Base-by-base conservation (phyloP, 2,797 vertebrate species). In the Malacoctenus gilli region DNA sequence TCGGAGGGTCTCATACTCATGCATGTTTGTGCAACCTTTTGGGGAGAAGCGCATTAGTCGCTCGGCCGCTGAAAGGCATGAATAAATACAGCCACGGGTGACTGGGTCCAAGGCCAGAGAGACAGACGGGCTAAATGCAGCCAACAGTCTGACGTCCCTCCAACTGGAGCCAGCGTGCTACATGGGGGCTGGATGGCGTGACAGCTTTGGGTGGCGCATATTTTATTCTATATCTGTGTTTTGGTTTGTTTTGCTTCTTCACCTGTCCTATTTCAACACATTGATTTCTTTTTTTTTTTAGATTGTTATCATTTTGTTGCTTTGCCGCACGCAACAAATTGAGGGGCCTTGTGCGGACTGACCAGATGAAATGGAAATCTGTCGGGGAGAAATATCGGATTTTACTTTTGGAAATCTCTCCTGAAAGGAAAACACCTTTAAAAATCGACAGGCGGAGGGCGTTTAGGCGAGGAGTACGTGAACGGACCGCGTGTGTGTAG, bases 31-130 rank as follows among this genome's bases (percentile, higher is more conserved):
- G 5, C 38, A 67, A 56, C 41, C 62, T 69, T 52, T 70, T 16
- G 25, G 22, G 66, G 56, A n/a, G 43, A 51, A 57, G 40, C 14
- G 47, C 59, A 50, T 84, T 80, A 75, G 72, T 84, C 58, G 74
- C 59, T 35, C 41, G 59, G 65, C 67, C 63, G 66, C 59, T 44
- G 68, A 78, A 54, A 75, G 61, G 60, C 52, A 80, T 79, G 75
- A 72, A 83, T 79, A 82, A 82, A 75, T 65, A 56, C 64, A 49
- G 68, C 38, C 64, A 70, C 60, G 77, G 76, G 44, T 84, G 80
- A 87, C 22, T 43, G 46, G 44, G 23, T 78, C 42, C 19, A 34
- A 68, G 69, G 62, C 67, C 77, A 73, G 23, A 50, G 31, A 76
- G 63, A 73, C 57, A 59, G 74, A 53, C 32, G 52, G 72, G 74